Base-by-base conservation (phyloP, 2,888 invertebrate genomes). In the Scrobipalpa costella region DNA sequence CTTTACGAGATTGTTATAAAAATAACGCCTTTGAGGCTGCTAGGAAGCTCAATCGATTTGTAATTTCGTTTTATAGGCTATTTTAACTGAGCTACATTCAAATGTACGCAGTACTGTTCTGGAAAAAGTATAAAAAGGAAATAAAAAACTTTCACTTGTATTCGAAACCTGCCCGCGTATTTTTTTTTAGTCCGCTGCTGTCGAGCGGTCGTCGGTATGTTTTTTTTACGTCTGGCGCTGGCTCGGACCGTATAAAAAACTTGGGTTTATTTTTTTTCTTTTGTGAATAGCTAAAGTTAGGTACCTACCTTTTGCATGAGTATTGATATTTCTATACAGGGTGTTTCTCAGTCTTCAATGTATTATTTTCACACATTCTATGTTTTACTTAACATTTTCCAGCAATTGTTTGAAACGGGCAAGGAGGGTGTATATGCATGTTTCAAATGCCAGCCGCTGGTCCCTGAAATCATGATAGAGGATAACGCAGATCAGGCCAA, bases 181-280 rank as follows among this genome's bases (percentile, higher is more conserved):
- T 88, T 90, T 90, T 88, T 87, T 88, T 86, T 81, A 76, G 78
- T 80, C 77, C 72, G 69, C 52, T 63, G 38, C 49, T 33, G 55
- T 57, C 74, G 73, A 77, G 78, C 80, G 78, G 81, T 77, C 80
- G 76, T 77, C 81, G 76, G 77, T 77, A 75, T 84, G 86, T 85
- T 89, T 90, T 87, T 87, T 90, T 90, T 88, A 82, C 84, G 90
- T 90, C 89, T 90, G 90, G 86, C 87, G 64, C 63, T 90, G 90
- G 86, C 87, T 67, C 63, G 63, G 61, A 27, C 61, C 7, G 61
- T 44, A 61, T 66, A 66, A 66, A 62, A 63, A 67, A 62, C 63
- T 67, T 69, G 67, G 68, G 66, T 67, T 71, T 71, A 68, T 61
- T 70, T 71, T 73, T 74, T 73, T 73, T 70, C 38, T 27, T 49